phyloP scores from a whole-genome alignment of 2,797 vertebrate genomes.

The Neosilurus mollespiculum region DNA sequence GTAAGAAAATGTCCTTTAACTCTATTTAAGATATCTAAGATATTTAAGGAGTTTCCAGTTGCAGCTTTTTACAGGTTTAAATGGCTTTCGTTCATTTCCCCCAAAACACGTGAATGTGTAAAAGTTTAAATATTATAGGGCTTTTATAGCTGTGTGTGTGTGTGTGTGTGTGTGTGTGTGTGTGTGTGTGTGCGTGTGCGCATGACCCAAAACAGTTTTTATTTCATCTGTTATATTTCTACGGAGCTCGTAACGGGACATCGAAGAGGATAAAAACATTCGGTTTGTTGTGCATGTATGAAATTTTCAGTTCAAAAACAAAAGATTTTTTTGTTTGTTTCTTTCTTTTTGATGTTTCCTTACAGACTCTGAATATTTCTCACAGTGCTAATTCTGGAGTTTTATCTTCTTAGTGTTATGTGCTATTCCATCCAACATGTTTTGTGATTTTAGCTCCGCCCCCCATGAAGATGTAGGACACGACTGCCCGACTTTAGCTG shows the following conservation, averaged over 20 bases:
- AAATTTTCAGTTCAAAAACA: no score
- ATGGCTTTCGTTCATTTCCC: neutral
- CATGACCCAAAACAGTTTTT: neutral
- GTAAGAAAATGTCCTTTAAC: neutral
- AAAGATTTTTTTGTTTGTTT: no score
- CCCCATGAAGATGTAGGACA: neutral
- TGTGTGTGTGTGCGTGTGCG: neutral
- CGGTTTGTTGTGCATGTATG: no score
- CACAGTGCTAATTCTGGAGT: neutral
- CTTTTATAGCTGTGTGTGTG: conserved; percentile 4
- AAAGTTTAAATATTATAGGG: conserved; percentile 40
- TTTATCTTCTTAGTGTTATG: neutral
- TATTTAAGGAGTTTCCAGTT: neutral
- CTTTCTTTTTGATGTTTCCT: no score
- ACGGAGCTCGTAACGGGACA: no score
- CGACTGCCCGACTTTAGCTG: neutral
- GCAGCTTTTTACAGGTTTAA: neutral
- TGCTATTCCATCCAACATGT: neutral
- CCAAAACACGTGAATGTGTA: conserved; percentile 49
- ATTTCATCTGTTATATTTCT: conserved; percentile 2
- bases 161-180: neutral
- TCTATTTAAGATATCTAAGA: neutral
- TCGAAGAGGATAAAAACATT: no score
- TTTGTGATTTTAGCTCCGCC: neutral
- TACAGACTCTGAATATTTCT: neutral